Conservation (phyloP, 2,113 vertebrate genomes). For the Perca fluviatilis region DNA sequence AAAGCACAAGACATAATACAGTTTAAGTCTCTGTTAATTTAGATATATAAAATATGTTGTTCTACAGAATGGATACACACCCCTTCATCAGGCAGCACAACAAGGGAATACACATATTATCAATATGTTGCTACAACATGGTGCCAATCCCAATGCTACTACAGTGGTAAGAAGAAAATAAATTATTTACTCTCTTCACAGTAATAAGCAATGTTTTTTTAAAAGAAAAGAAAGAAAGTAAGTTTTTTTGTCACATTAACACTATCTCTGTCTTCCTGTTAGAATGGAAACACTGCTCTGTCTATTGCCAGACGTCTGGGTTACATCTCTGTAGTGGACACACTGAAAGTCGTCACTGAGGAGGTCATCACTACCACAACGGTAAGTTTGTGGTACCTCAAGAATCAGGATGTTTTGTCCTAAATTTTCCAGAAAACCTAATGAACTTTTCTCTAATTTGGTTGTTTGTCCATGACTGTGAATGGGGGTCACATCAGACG, state of each 20-base stretch:
- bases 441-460: neutral
- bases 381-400: slow-evolving; percentile 80
- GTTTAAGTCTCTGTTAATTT: neutral
- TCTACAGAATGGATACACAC: slow-evolving; percentile 94
- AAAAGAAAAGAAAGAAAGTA: neutral
- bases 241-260: neutral
- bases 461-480: slow-evolving; percentile 14
- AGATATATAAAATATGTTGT: neutral
- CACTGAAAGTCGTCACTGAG: slow-evolving; percentile 96
- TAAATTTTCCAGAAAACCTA: neutral
- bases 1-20: neutral
- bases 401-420: neutral
- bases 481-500: slow-evolving; percentile 82
- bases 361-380: slow-evolving; percentile 96
- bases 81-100: slow-evolving; percentile 97
- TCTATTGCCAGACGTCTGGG: slow-evolving; percentile 96
- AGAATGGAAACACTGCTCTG: slow-evolving; percentile 99
- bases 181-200: neutral
- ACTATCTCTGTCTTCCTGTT: slow-evolving; percentile 53
- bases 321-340: slow-evolving; percentile 99
- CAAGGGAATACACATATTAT: slow-evolving; percentile 98
- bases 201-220: neutral
- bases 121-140: slow-evolving; percentile 93
- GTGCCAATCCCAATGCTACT: slow-evolving; percentile 93
- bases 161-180: slow-evolving; percentile 88